Conservation (phyloP, 2,113 vertebrate genomes). For the Bujurquina vittata region DNA sequence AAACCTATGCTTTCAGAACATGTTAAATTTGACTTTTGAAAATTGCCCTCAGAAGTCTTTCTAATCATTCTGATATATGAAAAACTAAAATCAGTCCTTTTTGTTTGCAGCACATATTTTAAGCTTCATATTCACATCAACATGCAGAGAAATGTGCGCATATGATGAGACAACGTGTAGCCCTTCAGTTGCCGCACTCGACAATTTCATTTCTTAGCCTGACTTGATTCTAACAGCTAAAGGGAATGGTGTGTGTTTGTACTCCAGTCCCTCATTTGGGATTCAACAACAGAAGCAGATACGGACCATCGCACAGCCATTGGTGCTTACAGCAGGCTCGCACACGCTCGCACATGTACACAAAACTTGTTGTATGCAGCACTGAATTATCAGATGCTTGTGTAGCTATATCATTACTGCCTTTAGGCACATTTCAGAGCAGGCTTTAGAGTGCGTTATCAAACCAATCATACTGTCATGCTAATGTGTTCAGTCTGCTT, state of each 20-base stretch:
- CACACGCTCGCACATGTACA: not conserved
- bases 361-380: not conserved
- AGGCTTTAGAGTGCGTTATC: not conserved
- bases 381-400: constrained; percentile 10
- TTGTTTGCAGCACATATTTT: not conserved
- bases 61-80: too few relatives aligned
- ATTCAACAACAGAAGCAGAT: constrained; percentile 18
- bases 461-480: not conserved
- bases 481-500: not conserved
- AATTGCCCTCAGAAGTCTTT: not conserved
- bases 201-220: not conserved
- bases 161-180: not conserved
- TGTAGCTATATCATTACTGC: not conserved
- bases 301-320: not conserved
- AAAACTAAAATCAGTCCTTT: not conserved
- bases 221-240: not conserved
- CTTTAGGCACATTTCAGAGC: constrained; percentile 22
- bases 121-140: not conserved
- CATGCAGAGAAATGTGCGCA: not conserved
- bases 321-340: constrained; percentile 1
- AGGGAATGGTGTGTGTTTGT: not conserved
- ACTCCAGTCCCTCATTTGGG: not conserved
- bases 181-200: not conserved
- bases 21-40: not conserved
- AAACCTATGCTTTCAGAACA: not conserved